Evolutionary conservation across 2,113 vertebrate species (phyloP).

Genomic region (Rhinolophus ferrumequinum): DNA sequence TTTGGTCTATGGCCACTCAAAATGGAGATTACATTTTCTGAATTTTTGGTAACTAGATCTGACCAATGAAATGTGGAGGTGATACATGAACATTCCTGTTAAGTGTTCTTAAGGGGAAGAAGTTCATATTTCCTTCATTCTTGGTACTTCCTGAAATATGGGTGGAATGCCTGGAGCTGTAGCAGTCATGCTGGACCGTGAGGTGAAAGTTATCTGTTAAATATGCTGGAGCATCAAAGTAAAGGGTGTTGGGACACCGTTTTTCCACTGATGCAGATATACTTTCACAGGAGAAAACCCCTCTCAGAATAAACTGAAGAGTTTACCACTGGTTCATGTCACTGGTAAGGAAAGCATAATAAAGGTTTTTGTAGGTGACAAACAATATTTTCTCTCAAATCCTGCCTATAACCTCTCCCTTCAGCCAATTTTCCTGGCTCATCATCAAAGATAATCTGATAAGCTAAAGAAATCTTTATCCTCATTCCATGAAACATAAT

Average conservation of each 20-base stretch:
- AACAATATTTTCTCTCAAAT: background rate
- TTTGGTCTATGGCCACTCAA: background rate
- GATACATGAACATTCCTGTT: background rate
- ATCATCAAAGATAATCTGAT: background rate
- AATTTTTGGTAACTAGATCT: background rate
- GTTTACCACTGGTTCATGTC: background rate
- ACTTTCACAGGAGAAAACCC: slow-evolving; percentile 26
- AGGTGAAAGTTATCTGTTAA: background rate
- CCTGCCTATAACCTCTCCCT: background rate
- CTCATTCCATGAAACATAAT: slow-evolving; percentile 4
- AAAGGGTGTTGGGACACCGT: background rate
- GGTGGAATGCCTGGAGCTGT: background rate
- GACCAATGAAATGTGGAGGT: background rate
- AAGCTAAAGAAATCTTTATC: slow-evolving; percentile 29
- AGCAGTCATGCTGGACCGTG: background rate
- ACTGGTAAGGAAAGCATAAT: background rate
- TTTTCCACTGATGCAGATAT: background rate
- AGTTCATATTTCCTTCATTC: background rate
- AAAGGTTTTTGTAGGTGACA: slow-evolving; percentile 23
- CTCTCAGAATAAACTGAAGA: slow-evolving; percentile 46
- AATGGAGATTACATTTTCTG: background rate
- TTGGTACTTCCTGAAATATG: background rate
- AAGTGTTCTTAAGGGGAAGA: background rate
- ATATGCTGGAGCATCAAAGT: background rate
- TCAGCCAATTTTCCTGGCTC: background rate